These are phyloP conservation scores for Python bivittatus DNA, from an alignment of 2,113 vertebrate species.

Conservation along the genomic window DNA sequence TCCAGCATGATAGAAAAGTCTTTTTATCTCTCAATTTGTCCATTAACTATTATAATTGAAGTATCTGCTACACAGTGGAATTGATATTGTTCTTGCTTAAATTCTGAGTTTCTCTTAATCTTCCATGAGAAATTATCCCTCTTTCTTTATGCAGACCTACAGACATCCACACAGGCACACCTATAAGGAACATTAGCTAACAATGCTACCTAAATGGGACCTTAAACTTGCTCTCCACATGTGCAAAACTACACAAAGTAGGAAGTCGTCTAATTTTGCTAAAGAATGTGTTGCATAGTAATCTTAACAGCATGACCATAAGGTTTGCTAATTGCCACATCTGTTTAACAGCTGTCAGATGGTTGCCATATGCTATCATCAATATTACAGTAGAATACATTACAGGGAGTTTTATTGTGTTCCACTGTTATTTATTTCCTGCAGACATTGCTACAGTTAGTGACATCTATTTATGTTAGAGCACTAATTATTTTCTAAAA, in stretches of 20 bases:
- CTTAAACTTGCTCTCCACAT: conserved; percentile 41
- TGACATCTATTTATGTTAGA: conserved; percentile 70
- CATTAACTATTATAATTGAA: conserved; percentile 84
- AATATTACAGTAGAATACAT: conserved; percentile 75
- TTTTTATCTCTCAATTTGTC: conserved; percentile 86
- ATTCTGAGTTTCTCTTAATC: conserved; percentile 75
- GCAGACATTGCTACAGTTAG: conserved; percentile 71
- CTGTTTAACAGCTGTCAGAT: conserved; percentile 83
- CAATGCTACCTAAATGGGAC: conserved; percentile 35
- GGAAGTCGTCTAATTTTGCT: conserved; percentile 66
- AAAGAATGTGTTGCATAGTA: conserved; percentile 71
- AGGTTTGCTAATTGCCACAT: conserved; percentile 88
- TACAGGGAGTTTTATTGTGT: conserved; percentile 77
- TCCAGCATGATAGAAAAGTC: conserved; percentile 81
- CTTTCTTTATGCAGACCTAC: not conserved
- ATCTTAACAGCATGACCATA: conserved; percentile 76
- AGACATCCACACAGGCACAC: not conserved
- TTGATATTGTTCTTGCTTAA: conserved; percentile 81
- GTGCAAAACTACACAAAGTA: conserved; percentile 62
- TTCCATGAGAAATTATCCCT: conserved; percentile 64
- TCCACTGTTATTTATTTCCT: conserved; percentile 78
- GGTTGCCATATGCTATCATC: conserved; percentile 80
- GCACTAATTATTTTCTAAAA: conserved; percentile 66
- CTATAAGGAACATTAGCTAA: conserved; percentile 26
- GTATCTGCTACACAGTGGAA: conserved; percentile 77